These are phyloP conservation scores for Barnardius zonarius DNA, from an alignment of 2,113 vertebrate genomes.

Conservation along the genomic window DNA sequence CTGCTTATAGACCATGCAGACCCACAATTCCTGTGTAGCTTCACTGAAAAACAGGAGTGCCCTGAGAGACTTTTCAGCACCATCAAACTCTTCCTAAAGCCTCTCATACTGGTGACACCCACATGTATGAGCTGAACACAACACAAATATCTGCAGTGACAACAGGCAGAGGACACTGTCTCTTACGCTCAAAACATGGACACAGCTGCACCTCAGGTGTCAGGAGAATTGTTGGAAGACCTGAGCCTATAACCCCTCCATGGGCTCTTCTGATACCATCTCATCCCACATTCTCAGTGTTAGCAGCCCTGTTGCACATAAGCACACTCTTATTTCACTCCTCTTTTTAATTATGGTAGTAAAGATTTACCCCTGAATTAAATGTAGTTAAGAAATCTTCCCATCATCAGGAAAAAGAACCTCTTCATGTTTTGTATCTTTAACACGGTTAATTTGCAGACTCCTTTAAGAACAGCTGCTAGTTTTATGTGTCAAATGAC, in stretches of 20 bases:
- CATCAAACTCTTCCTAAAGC: not conserved
- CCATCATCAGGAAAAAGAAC: not conserved
- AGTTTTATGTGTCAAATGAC: slow-evolving; percentile 36
- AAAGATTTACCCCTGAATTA: slow-evolving; percentile 17
- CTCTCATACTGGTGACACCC: not conserved
- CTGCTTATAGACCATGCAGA: not conserved
- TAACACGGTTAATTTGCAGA: not conserved
- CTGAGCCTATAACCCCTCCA: not conserved
- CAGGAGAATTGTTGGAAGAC: not conserved
- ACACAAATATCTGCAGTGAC: not conserved
- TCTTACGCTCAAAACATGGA: not conserved
- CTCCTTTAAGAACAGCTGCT: slow-evolving; percentile 56
- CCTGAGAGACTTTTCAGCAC: not conserved
- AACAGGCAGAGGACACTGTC: not conserved
- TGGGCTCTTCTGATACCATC: not conserved
- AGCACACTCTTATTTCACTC: not conserved
- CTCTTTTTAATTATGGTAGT: slow-evolving; percentile 16
- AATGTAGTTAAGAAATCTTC: slow-evolving; percentile 6
- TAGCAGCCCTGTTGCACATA: not conserved
- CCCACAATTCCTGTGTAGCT: not conserved
- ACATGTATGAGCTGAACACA: not conserved
- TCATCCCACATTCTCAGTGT: not conserved
- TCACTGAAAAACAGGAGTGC: not conserved
- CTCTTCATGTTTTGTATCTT: slow-evolving; percentile 7
- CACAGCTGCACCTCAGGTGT: not conserved